Percentiles rank a stretch among this genome's conserved stretches.
Evolutionary conservation across 2,888 invertebrate genomes (phyloP).

Genomic region (Eilema sororculum): DNA sequence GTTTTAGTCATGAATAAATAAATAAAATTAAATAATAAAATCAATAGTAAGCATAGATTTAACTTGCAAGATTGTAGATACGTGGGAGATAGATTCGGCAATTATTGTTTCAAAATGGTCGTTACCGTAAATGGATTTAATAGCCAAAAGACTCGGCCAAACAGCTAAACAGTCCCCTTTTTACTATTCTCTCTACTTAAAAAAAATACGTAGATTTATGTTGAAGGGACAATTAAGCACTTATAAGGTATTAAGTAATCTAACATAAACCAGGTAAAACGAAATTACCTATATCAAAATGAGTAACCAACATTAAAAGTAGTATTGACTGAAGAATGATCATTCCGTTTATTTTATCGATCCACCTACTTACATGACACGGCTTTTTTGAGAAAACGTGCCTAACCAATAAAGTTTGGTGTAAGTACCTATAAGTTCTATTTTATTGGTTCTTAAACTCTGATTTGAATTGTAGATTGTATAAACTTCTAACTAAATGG

Average conservation of each 20-base stretch:
- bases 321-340: background rate
- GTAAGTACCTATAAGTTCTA: background rate
- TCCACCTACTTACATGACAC: too few species aligned
- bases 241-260: too few species aligned
- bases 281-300: too few species aligned
- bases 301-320: too few species aligned
- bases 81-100: background rate
- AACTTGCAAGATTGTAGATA: background rate
- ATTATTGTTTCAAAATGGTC: background rate
- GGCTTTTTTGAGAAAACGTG: too few species aligned
- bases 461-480: background rate
- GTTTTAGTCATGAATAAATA: too few species aligned
- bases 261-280: too few species aligned
- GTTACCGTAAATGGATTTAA: conserved; percentile 1
- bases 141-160: background rate
- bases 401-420: background rate
- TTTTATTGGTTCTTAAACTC: background rate
- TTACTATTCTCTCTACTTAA: background rate
- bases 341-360: background rate
- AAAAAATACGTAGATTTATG: background rate
- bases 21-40: too few species aligned
- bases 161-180: background rate
- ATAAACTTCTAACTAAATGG: background rate
- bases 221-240: too few species aligned
- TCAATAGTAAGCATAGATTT: too few species aligned